Conservation (phyloP, 2,113 vertebrate species). For the Rhagologus leucostigma region DNA sequence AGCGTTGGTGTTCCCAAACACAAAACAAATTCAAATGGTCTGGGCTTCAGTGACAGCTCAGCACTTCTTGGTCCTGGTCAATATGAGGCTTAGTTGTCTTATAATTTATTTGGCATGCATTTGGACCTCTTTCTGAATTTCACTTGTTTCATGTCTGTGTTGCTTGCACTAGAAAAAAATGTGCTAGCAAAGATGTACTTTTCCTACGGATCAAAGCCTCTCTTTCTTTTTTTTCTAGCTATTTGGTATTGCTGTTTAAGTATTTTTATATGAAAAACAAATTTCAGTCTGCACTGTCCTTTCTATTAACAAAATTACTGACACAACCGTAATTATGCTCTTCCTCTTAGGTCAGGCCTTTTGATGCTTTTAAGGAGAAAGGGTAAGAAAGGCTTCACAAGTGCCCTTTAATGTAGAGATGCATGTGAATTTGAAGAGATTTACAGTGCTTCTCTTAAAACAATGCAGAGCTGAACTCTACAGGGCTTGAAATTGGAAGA, state of each 20-base stretch:
- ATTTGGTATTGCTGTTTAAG: background rate
- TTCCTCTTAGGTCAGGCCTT: background rate
- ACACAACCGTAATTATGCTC: background rate
- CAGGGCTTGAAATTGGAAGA: slow-evolving; percentile 44
- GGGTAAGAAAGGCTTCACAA: background rate
- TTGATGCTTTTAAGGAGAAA: background rate
- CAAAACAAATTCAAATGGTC: background rate
- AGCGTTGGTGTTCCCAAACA: background rate
- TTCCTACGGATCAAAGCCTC: too few relatives aligned
- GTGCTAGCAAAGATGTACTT: background rate
- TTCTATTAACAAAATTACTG: background rate
- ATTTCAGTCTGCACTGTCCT: background rate
- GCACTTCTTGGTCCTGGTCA: background rate
- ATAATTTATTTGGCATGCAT: background rate
- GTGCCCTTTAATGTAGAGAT: background rate
- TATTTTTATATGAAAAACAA: background rate
- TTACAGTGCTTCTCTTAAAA: background rate
- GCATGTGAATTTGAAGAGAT: background rate
- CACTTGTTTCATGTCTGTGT: background rate
- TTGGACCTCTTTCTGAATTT: background rate
- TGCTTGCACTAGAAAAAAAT: background rate
- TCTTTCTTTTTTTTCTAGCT: background rate
- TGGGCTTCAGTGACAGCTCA: background rate
- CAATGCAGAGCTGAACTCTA: background rate
- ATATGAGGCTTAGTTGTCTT: background rate